Percentiles rank a stretch among this genome's conserved stretches.
phyloP scores from a whole-genome alignment of 2,113 vertebrate species.

The Peromyscus maniculatus region DNA sequence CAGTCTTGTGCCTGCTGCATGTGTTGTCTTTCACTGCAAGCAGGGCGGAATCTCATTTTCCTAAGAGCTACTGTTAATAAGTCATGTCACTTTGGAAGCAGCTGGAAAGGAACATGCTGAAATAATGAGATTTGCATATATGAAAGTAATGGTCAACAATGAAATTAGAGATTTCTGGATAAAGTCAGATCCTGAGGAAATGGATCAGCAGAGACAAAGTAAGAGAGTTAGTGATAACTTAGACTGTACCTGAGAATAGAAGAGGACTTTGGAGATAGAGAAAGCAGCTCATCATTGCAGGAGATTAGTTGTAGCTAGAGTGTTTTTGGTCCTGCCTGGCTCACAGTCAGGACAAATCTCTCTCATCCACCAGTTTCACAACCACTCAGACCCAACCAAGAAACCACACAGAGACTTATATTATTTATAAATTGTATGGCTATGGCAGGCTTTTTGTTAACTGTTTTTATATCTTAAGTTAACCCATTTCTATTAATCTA shows the following conservation, averaged over 20 bases:
- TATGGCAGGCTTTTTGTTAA: too few species aligned
- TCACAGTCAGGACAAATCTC: too few species aligned
- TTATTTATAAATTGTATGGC: too few species aligned
- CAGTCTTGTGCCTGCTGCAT: not conserved
- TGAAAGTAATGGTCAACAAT: not conserved
- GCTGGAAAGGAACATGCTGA: not conserved
- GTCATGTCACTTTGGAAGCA: not conserved
- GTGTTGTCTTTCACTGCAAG: not conserved
- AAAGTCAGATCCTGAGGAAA: conserved; percentile 8
- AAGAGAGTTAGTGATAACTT: not conserved
- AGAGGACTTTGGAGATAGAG: not conserved
- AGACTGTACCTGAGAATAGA: conserved; percentile 2
- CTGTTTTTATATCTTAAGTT: too few species aligned
- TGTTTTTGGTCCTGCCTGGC: too few species aligned
- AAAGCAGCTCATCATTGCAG: not conserved
- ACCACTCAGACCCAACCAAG: too few species aligned
- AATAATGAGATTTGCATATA: not conserved
- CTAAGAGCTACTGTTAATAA: not conserved
- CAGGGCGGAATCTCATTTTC: not conserved
- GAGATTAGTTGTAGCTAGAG: too few species aligned
- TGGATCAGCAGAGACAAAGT: not conserved
- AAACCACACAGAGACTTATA: too few species aligned
- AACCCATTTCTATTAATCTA: too few species aligned
- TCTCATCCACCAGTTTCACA: too few species aligned
- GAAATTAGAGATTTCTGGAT: conserved; percentile 6